These are phyloP conservation scores for Cephus sareptanus DNA, from an alignment of 2,888 invertebrate species.

Conservation along the genomic window DNA sequence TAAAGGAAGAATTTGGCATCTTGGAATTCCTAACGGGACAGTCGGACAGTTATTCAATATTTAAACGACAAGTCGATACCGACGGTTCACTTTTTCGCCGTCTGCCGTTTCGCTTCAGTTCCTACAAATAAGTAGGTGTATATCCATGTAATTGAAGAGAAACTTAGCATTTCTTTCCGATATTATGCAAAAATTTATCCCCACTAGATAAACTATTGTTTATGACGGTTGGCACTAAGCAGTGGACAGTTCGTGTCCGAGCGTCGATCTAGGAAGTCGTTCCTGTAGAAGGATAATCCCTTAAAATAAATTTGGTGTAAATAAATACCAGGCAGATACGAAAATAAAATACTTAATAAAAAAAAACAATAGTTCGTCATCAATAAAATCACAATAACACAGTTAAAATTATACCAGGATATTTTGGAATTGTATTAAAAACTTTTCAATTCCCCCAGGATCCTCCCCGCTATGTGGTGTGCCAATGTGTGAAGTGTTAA, in stretches of 20 bases:
- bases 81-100: conserved; percentile 18
- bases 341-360: background rate
- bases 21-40: background rate
- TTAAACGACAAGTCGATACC: background rate
- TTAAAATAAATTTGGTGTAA: conserved; percentile 3
- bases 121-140: conserved; percentile 54
- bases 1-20: background rate
- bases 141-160: conserved; percentile 56
- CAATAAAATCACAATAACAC: background rate
- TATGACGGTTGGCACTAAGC: conserved; percentile 38
- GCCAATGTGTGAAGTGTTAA: conserved; percentile 9
- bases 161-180: conserved; percentile 59
- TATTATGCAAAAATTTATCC: conserved; percentile 59
- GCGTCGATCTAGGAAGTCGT: conserved; percentile 21
- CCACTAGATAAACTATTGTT: conserved; percentile 48
- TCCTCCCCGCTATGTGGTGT: background rate
- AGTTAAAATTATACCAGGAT: background rate
- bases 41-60: background rate
- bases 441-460: background rate
- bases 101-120: conserved; percentile 60
- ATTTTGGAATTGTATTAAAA: conserved; percentile 11
- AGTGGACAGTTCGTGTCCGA: conserved; percentile 38
- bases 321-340: background rate
- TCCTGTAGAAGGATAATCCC: background rate
- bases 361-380: background rate